Evolutionary conservation across 1,140 invertebrate species (phyloP).

Genomic region (Macrosteles quadrilineatus): DNA sequence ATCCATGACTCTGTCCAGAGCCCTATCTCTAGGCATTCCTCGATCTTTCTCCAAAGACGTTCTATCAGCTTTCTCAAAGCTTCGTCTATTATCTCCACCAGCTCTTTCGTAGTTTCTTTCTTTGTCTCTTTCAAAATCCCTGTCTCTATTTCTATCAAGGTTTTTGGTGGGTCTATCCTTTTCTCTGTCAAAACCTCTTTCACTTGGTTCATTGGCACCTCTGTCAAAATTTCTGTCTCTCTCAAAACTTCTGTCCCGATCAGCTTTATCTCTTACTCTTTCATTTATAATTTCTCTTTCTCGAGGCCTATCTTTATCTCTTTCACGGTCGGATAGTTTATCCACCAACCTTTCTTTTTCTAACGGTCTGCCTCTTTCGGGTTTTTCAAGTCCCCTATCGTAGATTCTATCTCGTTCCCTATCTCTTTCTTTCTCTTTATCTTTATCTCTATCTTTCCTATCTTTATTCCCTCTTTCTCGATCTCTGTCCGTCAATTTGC

Average conservation of each 20-base stretch:
- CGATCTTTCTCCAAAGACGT: conserved; percentile 34
- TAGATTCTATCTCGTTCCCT: conserved; percentile 26
- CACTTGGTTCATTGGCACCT: conserved; percentile 19
- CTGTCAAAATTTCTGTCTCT: conserved; percentile 25
- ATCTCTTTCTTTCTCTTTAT: conserved; percentile 28
- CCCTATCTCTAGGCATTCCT: conserved; percentile 35
- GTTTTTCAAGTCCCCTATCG: conserved; percentile 19
- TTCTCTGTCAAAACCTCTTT: conserved; percentile 42
- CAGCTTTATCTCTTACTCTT: conserved; percentile 42
- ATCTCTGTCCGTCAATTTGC: conserved; percentile 23
- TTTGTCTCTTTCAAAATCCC: conserved; percentile 25
- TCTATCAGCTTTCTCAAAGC: conserved; percentile 33
- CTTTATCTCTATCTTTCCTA: conserved; percentile 37
- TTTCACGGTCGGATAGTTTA: conserved; percentile 39
- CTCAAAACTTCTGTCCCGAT: conserved; percentile 27
- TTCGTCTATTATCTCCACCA: conserved; percentile 27
- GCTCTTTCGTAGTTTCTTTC: conserved; percentile 30
- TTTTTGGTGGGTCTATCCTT: conserved; percentile 37
- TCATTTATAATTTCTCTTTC: conserved; percentile 47
- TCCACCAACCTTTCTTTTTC: conserved; percentile 42
- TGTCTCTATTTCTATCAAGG: conserved; percentile 15
- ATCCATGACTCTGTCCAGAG: conserved; percentile 29
- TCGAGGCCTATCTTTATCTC: conserved; percentile 55
- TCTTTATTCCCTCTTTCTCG: conserved; percentile 29
- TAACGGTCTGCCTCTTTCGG: conserved; percentile 9